Conservation (phyloP, 2,888 invertebrate species). For the Aphidius colemani region DNA sequence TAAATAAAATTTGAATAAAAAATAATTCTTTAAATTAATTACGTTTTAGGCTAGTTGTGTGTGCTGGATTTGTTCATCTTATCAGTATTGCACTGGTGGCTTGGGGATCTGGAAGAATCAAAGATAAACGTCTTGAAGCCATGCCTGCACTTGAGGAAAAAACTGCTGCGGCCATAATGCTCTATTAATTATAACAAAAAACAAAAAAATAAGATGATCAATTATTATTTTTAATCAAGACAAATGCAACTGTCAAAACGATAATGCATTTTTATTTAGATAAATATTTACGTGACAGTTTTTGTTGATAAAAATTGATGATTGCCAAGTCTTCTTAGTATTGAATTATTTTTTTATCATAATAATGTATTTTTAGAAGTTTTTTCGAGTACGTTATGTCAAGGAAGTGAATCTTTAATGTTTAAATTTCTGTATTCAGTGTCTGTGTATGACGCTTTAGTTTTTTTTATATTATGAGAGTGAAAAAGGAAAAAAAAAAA, state of each 20-base stretch:
- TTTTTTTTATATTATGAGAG: too few species aligned
- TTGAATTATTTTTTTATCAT: neutral
- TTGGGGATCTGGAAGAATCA: constrained; percentile 72
- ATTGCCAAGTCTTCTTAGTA: constrained; percentile 10
- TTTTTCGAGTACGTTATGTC: too few species aligned
- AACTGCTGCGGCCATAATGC: constrained; percentile 83
- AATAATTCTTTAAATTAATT: constrained; percentile 16
- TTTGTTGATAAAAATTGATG: too few species aligned
- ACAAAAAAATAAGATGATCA: constrained; percentile 1
- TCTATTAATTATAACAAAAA: constrained; percentile 63
- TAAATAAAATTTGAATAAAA: constrained; percentile 18
- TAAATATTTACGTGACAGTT: too few species aligned
- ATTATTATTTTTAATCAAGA: constrained; percentile 1
- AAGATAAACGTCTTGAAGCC: constrained; percentile 65
- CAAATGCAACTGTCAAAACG: neutral
- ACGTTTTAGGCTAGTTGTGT: constrained; percentile 71
- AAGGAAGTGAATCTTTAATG: too few species aligned
- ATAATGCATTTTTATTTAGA: neutral
- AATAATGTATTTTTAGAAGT: too few species aligned
- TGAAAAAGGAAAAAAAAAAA: too few species aligned
- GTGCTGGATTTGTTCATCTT: constrained; percentile 71
- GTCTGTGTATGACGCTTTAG: too few species aligned
- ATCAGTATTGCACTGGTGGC: constrained; percentile 76
- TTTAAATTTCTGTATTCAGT: too few species aligned
- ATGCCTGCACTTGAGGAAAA: constrained; percentile 77